Conservation (phyloP, 2,113 vertebrate genomes). For the Maccullochella peelii region DNA sequence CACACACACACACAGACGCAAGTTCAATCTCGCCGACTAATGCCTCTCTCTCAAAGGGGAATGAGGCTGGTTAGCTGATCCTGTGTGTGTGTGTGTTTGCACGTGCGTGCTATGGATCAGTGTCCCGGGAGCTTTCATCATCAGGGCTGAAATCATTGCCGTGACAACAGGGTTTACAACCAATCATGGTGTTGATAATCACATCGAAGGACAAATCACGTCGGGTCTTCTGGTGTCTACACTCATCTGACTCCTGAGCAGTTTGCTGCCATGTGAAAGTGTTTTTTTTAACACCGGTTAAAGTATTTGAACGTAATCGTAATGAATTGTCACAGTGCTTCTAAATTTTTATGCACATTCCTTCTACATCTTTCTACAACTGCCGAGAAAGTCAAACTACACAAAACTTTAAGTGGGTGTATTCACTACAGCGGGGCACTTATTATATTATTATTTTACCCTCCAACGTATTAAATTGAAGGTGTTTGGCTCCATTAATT, state of each 20-base stretch:
- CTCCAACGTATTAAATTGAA: conserved; percentile 60
- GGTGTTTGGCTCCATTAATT: conserved; percentile 69
- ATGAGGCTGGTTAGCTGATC: conserved; percentile 75
- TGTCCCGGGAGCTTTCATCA: conserved; percentile 64
- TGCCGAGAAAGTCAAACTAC: conserved; percentile 45
- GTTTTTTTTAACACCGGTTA: not conserved
- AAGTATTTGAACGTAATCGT: not conserved
- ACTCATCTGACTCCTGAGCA: conserved; percentile 43
- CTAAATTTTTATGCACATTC: not conserved
- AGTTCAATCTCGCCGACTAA: conserved; percentile 85
- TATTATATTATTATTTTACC: conserved; percentile 51
- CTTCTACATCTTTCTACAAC: not conserved
- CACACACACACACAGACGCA: conserved; percentile 11
- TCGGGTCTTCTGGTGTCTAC: conserved; percentile 31
- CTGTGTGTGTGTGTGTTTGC: conserved; percentile 36
- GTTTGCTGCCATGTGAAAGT: not conserved
- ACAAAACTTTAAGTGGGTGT: conserved; percentile 38
- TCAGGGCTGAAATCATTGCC: conserved; percentile 69
- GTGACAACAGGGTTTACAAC: conserved; percentile 72
- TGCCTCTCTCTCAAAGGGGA: conserved; percentile 75
- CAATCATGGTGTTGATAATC: conserved; percentile 72
- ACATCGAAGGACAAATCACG: conserved; percentile 59
- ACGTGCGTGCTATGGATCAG: conserved; percentile 18
- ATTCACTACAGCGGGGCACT: conserved; percentile 28
- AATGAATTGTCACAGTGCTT: not conserved